These are phyloP conservation scores for Drosophila sechellia DNA, from an alignment of 1,140 invertebrate genomes.

Conservation along the genomic window DNA sequence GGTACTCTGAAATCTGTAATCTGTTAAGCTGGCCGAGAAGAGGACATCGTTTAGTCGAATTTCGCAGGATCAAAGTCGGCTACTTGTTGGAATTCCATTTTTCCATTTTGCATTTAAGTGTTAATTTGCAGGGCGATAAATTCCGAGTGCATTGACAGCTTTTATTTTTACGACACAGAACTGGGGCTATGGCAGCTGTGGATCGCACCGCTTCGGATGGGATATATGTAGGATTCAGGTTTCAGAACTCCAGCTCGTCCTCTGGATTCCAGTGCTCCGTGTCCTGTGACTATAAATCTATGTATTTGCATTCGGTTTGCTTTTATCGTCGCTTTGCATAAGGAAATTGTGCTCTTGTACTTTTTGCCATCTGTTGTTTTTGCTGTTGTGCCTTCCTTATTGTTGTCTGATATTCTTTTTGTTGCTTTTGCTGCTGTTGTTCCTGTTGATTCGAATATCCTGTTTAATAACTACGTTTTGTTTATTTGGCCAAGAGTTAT, in stretches of 20 bases:
- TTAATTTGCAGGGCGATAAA: slow-evolving; percentile 79
- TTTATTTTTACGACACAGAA: slow-evolving; percentile 74
- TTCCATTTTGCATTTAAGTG: slow-evolving; percentile 67
- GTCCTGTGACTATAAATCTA: slow-evolving; percentile 69
- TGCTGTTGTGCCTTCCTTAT: slow-evolving; percentile 37
- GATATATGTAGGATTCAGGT: slow-evolving; percentile 6
- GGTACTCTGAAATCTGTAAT: background rate
- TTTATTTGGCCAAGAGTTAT: slow-evolving; percentile 75
- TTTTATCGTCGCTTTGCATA: slow-evolving; percentile 78
- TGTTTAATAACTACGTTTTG: slow-evolving; percentile 76
- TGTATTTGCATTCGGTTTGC: slow-evolving; percentile 78
- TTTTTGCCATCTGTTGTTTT: slow-evolving; percentile 67
- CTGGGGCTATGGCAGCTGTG: slow-evolving; percentile 52
- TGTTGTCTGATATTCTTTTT: slow-evolving; percentile 20
- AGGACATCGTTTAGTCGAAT: background rate
- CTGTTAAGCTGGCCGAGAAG: background rate
- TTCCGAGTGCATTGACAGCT: slow-evolving; percentile 78
- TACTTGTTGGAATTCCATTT: slow-evolving; percentile 29
- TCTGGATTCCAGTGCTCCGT: slow-evolving; percentile 12
- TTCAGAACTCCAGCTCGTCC: slow-evolving; percentile 5
- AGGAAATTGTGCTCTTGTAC: slow-evolving; percentile 75
- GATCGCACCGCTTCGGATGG: slow-evolving; percentile 31
- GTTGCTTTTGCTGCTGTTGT: slow-evolving; percentile 8
- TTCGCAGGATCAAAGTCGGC: background rate
- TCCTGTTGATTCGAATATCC: slow-evolving; percentile 76